A percentile compares a stretch with the other conserved stretches of the same genome.
Evolutionary conservation across 2,888 invertebrate species (phyloP).

Genomic region (Amphipyra tragopoginis): DNA sequence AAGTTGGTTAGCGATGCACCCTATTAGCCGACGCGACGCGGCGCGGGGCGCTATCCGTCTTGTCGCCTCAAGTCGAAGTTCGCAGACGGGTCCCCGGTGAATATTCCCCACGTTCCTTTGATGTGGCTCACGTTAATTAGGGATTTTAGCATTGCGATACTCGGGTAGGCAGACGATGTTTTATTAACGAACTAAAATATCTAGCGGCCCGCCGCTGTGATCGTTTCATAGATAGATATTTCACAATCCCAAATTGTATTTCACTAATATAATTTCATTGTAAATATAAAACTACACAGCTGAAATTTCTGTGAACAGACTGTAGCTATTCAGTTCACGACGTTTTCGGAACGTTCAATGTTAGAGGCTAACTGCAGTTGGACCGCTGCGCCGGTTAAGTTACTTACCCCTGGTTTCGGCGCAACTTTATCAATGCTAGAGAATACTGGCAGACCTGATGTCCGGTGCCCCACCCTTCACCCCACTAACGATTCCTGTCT

Average conservation of each 20-base stretch:
- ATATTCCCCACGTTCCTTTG: constrained; percentile 61
- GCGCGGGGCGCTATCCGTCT: constrained; percentile 65
- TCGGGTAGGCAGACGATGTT: constrained; percentile 55
- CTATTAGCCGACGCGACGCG: constrained; percentile 43
- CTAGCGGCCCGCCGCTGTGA: constrained; percentile 5
- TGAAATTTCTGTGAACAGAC: constrained; percentile 13
- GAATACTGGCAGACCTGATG: constrained; percentile 67
- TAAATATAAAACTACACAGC: constrained; percentile 11
- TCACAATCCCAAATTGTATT: constrained; percentile 17
- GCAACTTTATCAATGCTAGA: constrained; percentile 75
- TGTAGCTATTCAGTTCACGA: constrained; percentile 39
- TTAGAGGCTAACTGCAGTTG: constrained; percentile 65
- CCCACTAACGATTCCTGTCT: constrained; percentile 55
- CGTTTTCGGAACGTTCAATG: constrained; percentile 61
- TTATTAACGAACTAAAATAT: constrained; percentile 61
- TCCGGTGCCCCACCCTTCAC: constrained; percentile 60
- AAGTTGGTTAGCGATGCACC: constrained; percentile 59
- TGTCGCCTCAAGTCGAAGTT: constrained; percentile 73
- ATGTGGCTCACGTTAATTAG: constrained; percentile 71
- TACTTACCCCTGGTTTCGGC: constrained; percentile 70
- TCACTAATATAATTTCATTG: constrained; percentile 18
- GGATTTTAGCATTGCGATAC: constrained; percentile 61
- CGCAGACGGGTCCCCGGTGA: constrained; percentile 72
- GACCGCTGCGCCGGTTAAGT: constrained; percentile 65
- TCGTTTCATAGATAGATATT: constrained; percentile 13